Evolutionary conservation across 2,797 vertebrate species (phyloP), one percentile per base, ranked within the genome.

Genomic region (Aythya fuligula): DNA sequence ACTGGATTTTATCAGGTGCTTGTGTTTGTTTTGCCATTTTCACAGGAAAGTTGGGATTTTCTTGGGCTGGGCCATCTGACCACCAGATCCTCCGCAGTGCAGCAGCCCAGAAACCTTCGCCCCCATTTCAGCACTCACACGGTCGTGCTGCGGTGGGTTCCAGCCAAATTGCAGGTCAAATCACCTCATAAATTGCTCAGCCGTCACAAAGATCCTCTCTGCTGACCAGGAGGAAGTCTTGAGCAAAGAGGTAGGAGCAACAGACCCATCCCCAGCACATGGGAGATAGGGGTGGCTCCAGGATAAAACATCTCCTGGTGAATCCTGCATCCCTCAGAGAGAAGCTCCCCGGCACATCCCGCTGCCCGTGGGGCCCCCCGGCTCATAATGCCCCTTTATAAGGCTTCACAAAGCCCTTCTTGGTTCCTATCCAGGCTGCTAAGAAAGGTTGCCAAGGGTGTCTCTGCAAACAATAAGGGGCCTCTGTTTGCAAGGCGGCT

Each of bases 401-500:
- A 89, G 85, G 85, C 89, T 85, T 95, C 91, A 97, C 95, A 96
- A 96, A 97, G 85, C 85, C 87, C 79, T 94, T 81, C 94, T 97
- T 96, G 95, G 79, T 95, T 92, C 85, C n/a, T 51, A n/a, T 88
- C 95, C 95, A 96, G 89, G 85, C 79, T 88, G 76, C 79, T 70
- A 62, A 22, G 6, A 83, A 75, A 84, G 89, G 92, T 87, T 95
- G 95, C 95, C 96, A 96, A 93, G 94, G 95, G 70, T 92, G 91
- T 93, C 92, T 66, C 51, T 93, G 70, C 47, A 83, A 90, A 97
- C 95, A 97, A 96, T 94, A 64, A 94, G 89, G 67, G 79, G 91
- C 85, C 91, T 96, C 92, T 96, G 87, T 97, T 81, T 71, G 76
- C 19, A 91, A 92, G 76, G 89, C 60, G 51, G 66, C 95, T 84